phyloP scores from a whole-genome alignment of 2,888 invertebrate genomes.

The Andrena chrysosceles region DNA sequence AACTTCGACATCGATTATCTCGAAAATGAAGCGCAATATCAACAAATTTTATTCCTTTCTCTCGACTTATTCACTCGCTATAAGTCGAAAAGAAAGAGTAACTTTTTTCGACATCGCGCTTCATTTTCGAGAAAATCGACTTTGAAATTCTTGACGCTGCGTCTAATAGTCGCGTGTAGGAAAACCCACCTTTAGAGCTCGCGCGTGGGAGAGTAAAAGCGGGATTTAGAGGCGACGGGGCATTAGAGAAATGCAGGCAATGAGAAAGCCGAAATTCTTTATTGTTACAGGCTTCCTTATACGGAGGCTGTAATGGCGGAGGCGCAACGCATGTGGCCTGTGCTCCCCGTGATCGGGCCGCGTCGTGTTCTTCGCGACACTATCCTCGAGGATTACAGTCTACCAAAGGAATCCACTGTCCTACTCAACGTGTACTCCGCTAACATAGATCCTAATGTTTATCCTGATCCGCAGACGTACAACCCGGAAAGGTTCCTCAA shows the following conservation, averaged over 20 bases:
- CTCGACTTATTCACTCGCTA: neutral
- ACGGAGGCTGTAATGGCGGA: conserved; percentile 85
- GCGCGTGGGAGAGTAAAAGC: conserved; percentile 25
- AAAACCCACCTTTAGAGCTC: neutral
- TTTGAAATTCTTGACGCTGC: too few species aligned
- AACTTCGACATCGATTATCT: too few species aligned
- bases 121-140: too few species aligned
- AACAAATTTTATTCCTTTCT: neutral
- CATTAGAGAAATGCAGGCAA: conserved; percentile 2
- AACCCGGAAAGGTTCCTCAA: conserved; percentile 88
- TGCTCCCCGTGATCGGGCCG: conserved; percentile 85
- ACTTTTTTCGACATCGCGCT: too few species aligned
- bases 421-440: conserved; percentile 86
- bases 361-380: conserved; percentile 86
- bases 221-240: neutral
- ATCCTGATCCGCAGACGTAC: conserved; percentile 88
- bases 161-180: too few species aligned
- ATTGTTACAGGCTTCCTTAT: conserved; percentile 84
- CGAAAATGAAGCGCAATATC: too few species aligned
- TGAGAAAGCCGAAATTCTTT: conserved; percentile 31
- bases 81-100: too few species aligned
- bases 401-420: conserved; percentile 86
- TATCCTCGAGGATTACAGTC: conserved; percentile 86
- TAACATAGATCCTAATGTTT: conserved; percentile 87
- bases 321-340: conserved; percentile 83